Base-by-base conservation (phyloP, 2,113 vertebrate species). In the Malurus melanocephalus region DNA sequence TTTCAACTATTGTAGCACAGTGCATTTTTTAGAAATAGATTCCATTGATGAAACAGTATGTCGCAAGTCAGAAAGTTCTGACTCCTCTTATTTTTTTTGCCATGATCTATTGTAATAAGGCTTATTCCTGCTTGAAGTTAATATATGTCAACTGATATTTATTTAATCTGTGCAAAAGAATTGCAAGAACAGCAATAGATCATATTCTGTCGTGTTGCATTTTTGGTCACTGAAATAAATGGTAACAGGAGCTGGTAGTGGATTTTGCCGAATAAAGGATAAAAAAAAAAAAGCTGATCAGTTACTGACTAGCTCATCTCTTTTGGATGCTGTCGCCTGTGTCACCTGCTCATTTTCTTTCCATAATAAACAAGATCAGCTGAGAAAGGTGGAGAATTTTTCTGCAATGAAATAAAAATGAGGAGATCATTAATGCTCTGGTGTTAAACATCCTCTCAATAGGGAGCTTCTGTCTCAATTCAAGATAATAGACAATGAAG, bases 401-500 rank as follows among this genome's bases (percentile, higher is more conserved):
- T 65, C 93, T 89, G 62, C 69, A 26, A 3, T 82, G 65, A 82
- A 69, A 45, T 83, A 21, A 40, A 92, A 77, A 42, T 73, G 48
- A 85, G 35, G 64, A 67, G 60, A 72, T 75, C 38, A 11, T 92
- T 86, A 67, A 49, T 74, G 51, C 85, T 90, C 68, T 88, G 69
- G 49, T 88, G 78, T 92, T 94, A 89, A 72, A 73, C 61, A 74
- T 84, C 61, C 66, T 95, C 88, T 71, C 24, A 0, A 87, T 48
- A 53, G 90, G 89, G 74, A 94, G 52, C 55, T 77, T 77, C 64
- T 69, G 83, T 43, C 85, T 88, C 45, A 15, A 43, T 89, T 94
- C 83, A 90, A 66, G 85, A 72, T 94, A 94, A 93, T 66, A 92
- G 84, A 87, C 88, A 89, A 9, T 45, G 82, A 94, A 88, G 62